Base-by-base conservation (phyloP, 2,113 vertebrate genomes). In the Colossoma macropomum region DNA sequence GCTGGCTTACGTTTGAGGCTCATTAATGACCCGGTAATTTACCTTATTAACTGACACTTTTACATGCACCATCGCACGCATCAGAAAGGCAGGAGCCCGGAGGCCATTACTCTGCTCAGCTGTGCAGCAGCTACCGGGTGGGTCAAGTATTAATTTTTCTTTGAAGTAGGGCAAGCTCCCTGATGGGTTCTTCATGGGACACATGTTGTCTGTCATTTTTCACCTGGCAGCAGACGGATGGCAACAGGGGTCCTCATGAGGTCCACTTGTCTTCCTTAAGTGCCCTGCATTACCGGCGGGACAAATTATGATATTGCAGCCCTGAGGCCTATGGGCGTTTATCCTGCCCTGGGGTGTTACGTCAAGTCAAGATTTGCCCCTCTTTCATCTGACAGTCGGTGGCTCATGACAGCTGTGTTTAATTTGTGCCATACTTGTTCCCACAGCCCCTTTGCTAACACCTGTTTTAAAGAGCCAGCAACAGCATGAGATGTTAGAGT, bases 71-170 rank as follows among this genome's bases (percentile, higher is more conserved):
- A 11, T 11, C 23, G 59, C 59, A 45, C 11, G 38, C 25, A 71
- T n/a, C 34, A 71, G 10, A 34, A 54, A 82, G 32, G 8, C 30
- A 32, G 2, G 32, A 48, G 84, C 60, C n/a, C 81, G 82, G 32
- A 9, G 48, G 54, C 85, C 85, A 90, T 92, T 91, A 88, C 83
- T 93, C 86, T 90, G 90, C 83, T 87, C 82, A 68, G 48, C 41
- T 75, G 75, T 63, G 54, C 56, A 79, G 54, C 56, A 79, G 69
- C 45, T 19, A 75, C 74, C 59, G 79, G 83, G 75, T 79, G 48
- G 91, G 89, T 90, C 88, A 91, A 81, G 88, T 86, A 89, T 92
- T 92, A 82, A 92, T 93, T 92, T 91, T 86, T 89, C 84, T 80
- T 65, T 87, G 89, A 89, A 90, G 70, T 90, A 89, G 84, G 73